Base-by-base conservation (phyloP, 1,140 invertebrate genomes). In the Drosophila arawakana region DNA sequence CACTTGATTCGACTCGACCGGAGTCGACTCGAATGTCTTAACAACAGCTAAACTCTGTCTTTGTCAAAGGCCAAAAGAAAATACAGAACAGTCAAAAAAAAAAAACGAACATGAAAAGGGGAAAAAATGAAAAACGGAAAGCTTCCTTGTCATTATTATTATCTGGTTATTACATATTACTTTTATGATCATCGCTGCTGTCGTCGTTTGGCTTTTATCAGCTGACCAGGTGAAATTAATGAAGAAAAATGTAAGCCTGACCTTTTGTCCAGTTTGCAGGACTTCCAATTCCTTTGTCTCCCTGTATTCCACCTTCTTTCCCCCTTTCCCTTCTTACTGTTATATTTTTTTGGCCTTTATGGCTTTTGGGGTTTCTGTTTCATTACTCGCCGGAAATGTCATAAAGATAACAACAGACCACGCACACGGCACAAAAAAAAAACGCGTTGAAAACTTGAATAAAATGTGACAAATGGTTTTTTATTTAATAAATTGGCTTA, bases 401-500 rank as follows among this genome's bases (percentile, higher is more conserved):
- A 75, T 88, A 80, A 88, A 88, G 84, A 88, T 88, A 88, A 71
- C 67, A 41, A 67, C 71, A 39, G 57, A 50, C 50, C 66, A 74
- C 58, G 66, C 69, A 52, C 55, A 59, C 46, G 70, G 25, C 25
- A 21, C 18, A 21, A 57, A 78, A 52, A 70, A 70, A 69, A 57
- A 39, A 18, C 34, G 65, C 69, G 83, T 47, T 83, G 76, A 86
- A 88, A 83, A 75, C 73, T 77, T 75, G 76, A 86, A 88, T 79
- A 78, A 83, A 89, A 88, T 83, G 83, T 88, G 84, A 89, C 83
- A 88, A 88, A 88, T 88, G 83, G 76, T 80, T 88, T 88, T 76
- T 81, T 83, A 80, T 89, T 88, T 88, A 88, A 88, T 88, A 88
- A 88, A 88, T 88, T 88, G 83, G 84, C 84, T 83, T 80, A 83